A percentile compares a stretch with the other conserved stretches of the same genome.
phyloP scores from a whole-genome alignment of 64 coral and sea anemone species.

The Porites australiensis region DNA sequence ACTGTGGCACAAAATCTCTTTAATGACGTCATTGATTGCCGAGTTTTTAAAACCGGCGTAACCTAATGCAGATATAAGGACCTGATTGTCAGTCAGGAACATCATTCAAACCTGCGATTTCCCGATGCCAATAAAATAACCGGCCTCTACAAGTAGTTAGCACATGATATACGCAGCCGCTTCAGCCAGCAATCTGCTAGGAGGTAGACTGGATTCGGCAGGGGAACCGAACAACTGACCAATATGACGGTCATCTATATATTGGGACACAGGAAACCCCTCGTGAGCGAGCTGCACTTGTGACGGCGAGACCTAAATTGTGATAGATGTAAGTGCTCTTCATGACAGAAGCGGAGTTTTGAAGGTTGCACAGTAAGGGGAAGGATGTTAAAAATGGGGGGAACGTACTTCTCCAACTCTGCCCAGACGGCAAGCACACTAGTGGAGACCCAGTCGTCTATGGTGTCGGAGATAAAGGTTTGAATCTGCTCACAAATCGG shows the following conservation, averaged over 20 bases:
- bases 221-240: not conserved
- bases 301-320: not conserved
- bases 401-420: not conserved
- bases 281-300: not conserved
- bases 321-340: not conserved
- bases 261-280: conserved; percentile 27
- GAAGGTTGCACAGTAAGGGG: not conserved
- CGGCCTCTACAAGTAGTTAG: not conserved
- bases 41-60: conserved; percentile 52
- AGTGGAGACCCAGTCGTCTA: conserved; percentile 15
- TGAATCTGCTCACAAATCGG: conserved; percentile 7
- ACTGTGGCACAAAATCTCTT: conserved; percentile 16
- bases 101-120: not conserved
- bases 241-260: conserved; percentile 3
- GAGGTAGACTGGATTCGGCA: not conserved
- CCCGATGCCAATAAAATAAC: too few relatives aligned
- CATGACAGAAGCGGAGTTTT: not conserved
- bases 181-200: not conserved
- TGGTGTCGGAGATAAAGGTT: conserved; percentile 28
- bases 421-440: not conserved
- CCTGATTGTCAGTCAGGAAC: conserved; percentile 16
- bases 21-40: conserved; percentile 28
- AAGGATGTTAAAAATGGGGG: not conserved
- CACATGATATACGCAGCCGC: conserved; percentile 9
- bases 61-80: conserved; percentile 43